phyloP scores from a whole-genome alignment of 2,113 vertebrate genomes.

The Gnathonemus longibarbis region DNA sequence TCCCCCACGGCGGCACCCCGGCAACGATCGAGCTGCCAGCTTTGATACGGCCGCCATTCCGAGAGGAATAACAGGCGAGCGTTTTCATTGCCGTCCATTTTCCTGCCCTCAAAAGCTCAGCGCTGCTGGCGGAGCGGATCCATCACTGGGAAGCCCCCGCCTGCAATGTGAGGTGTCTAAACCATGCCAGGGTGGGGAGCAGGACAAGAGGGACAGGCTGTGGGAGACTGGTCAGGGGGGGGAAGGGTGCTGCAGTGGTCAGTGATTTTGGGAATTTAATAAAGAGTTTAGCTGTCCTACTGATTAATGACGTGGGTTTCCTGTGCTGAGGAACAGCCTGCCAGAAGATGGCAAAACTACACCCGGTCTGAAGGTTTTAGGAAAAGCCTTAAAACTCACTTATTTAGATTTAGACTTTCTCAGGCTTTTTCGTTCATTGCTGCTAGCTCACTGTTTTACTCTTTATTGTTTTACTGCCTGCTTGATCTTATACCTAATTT shows the following conservation, averaged over 20 bases:
- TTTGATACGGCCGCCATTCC: neutral
- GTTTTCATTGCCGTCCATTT: slow-evolving; percentile 15
- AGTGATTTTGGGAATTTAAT: neutral
- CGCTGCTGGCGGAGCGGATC: neutral
- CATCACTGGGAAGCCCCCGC: neutral
- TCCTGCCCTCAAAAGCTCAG: slow-evolving; percentile 9
- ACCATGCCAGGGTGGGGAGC: neutral
- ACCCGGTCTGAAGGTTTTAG: neutral
- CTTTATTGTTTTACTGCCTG: neutral
- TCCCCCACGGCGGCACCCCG: neutral
- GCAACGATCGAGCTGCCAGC: neutral
- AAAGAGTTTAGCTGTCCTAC: neutral
- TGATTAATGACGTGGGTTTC: neutral
- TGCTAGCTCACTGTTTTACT: neutral
- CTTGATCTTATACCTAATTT: neutral
- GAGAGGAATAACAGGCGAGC: slow-evolving; percentile 11
- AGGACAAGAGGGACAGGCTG: neutral
- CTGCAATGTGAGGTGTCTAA: slow-evolving; percentile 10
- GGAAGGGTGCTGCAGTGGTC: neutral
- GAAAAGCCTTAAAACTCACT: neutral
- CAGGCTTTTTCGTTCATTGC: neutral
- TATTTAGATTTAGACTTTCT: neutral
- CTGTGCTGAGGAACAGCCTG: neutral
- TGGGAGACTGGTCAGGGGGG: neutral
- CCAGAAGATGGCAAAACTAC: neutral